Conservation (phyloP, 2,888 invertebrate species). For the Taenaris catops region DNA sequence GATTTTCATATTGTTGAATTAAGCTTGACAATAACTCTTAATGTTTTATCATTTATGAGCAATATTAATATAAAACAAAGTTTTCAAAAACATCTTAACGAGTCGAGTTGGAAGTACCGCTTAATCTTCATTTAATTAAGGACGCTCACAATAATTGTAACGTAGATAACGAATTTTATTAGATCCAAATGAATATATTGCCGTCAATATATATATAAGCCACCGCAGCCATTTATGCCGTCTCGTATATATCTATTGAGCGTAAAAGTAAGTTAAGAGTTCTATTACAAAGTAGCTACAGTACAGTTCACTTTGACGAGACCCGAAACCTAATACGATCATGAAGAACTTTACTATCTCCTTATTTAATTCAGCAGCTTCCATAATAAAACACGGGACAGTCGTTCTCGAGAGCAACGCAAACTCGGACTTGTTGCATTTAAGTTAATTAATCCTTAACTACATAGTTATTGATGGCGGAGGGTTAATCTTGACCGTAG, state of each 20-base stretch:
- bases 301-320: constrained; percentile 28
- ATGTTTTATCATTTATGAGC: no score
- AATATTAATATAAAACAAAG: no score
- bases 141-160: not conserved
- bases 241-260: constrained; percentile 19
- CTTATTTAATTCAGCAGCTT: constrained; percentile 65
- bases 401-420: constrained; percentile 64
- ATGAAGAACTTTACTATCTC: constrained; percentile 36
- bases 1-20: no score
- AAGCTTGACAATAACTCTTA: no score
- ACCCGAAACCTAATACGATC: constrained; percentile 39
- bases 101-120: no score
- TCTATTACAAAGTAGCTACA: constrained; percentile 25
- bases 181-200: constrained; percentile 8
- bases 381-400: constrained; percentile 68
- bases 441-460: constrained; percentile 72
- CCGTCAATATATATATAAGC: constrained; percentile 13
- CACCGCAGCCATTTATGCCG: constrained; percentile 18
- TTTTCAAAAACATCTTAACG: no score
- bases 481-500: constrained; percentile 23
- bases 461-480: constrained; percentile 41
- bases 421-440: constrained; percentile 77
- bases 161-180: constrained; percentile 2
- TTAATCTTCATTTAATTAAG: no score
- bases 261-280: constrained; percentile 4